Evolutionary conservation across 2,888 invertebrate genomes (phyloP), one percentile per base, ranked within the genome.

Genomic region (Xanthia icteritia): DNA sequence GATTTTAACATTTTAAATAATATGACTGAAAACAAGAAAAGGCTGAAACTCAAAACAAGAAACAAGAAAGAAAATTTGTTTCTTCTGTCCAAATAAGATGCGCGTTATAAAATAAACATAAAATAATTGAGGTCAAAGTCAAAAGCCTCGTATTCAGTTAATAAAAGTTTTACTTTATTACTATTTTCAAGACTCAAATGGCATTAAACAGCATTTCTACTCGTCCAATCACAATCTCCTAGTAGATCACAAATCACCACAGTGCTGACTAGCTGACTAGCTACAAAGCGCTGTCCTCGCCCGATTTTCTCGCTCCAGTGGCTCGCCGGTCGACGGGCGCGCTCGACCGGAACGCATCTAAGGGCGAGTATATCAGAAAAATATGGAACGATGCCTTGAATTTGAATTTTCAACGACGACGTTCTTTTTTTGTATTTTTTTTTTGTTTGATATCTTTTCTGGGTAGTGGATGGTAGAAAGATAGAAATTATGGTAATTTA

Each of bases 261-360:
- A 31, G 64, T 17, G 76, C 60, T 77, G 82, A 73, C 84, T 79
- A 56, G 64, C 79, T 79, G 72, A 68, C 69, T 72, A 54, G 61
- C 74, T 64, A 81, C 71, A 42, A 81, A 83, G 70, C 70, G 27
- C 60, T 85, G 77, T 73, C 77, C 82, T 79, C 83, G 63, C 63
- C 73, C 70, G 86, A 85, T 82, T 83, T 82, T 45, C 67, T 71
- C 63, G 86, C 83, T 73, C 63, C 82, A 85, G 36, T 63, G 60
- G 42, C 27, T 82, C 45, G 39, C 65, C 13, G 23, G 82, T 84
- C 70, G 81, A 69, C 68, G 42, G n/a, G 56, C 68, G 68, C 77
- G 58, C 72, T 85, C 77, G 54, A 68, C 73, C 54, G 86, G 66
- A 85, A 85, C 11, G 64, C 51, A 13, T 63, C 67, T 77, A 73